Evolutionary conservation across 2,888 invertebrate species (phyloP).

Genomic region (Ischnus inquisitorius): DNA sequence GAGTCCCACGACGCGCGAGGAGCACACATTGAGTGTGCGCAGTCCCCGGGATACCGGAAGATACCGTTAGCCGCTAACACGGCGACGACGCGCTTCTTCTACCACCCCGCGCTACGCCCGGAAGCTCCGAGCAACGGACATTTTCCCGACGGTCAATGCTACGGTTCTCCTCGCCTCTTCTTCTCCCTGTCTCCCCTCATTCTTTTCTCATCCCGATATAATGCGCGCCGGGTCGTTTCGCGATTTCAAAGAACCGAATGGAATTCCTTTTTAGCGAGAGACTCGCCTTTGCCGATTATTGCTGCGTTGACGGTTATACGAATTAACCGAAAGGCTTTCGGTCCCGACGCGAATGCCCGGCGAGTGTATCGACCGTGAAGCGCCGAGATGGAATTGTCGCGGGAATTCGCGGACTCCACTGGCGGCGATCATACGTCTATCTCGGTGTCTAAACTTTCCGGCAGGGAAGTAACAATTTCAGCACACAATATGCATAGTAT

Average conservation of each 20-base stretch:
- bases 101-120: slow-evolving; percentile 48
- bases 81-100: slow-evolving; percentile 50
- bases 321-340: slow-evolving; percentile 9
- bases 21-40: slow-evolving; percentile 9
- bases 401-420: slow-evolving; percentile 24
- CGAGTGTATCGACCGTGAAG: neutral
- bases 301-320: neutral
- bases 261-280: slow-evolving; percentile 15
- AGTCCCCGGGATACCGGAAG: slow-evolving; percentile 62
- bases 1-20: neutral
- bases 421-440: neutral
- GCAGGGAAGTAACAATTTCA: slow-evolving; percentile 35
- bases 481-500: neutral
- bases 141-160: slow-evolving; percentile 49
- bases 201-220: neutral
- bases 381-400: neutral
- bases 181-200: neutral
- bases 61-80: slow-evolving; percentile 67
- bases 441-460: slow-evolving; percentile 38
- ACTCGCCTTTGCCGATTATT: neutral
- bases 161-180: slow-evolving; percentile 34
- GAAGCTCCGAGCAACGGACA: slow-evolving; percentile 51
- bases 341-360: neutral
- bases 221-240: neutral
- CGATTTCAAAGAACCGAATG: slow-evolving; percentile 9